A percentile compares a stretch with the other conserved stretches of the same genome.
Conservation (phyloP, 1,140 invertebrate species). For the Bicyclus anynana region DNA sequence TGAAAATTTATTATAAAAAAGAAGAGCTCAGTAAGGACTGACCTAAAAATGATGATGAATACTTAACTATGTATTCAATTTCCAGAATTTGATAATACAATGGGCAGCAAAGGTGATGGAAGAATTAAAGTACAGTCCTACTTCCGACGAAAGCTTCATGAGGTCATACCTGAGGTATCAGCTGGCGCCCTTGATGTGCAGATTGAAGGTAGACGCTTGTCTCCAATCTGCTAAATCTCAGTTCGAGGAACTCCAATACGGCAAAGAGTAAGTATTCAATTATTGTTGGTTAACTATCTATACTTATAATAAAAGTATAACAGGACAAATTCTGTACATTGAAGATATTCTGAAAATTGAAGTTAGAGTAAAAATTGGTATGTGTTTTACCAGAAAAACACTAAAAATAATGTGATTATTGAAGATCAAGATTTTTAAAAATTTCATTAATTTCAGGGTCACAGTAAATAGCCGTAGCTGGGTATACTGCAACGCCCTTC, state of each 20-base stretch:
- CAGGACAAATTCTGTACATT: no score
- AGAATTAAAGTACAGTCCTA: slow-evolving; percentile 40
- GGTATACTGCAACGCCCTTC: slow-evolving; percentile 80
- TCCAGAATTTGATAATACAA: neutral
- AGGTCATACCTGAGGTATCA: slow-evolving; percentile 53
- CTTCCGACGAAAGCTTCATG: slow-evolving; percentile 47
- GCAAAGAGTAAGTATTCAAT: slow-evolving; percentile 45
- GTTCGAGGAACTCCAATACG: slow-evolving; percentile 32
- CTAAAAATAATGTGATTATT: neutral
- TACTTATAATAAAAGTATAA: no score
- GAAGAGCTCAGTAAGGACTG: no score
- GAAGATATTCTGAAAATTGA: no score
- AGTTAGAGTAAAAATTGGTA: no score
- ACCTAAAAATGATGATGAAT: no score
- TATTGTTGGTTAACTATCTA: no score
- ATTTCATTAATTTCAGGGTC: slow-evolving; percentile 56
- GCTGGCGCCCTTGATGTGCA: slow-evolving; percentile 54
- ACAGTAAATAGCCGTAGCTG: slow-evolving; percentile 77
- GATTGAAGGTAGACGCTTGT: slow-evolving; percentile 37
- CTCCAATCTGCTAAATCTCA: slow-evolving; percentile 34
- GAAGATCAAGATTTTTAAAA: no score
- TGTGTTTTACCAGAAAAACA: no score
- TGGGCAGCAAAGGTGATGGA: slow-evolving; percentile 24
- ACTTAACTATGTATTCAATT: neutral
- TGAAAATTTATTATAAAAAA: no score